A percentile compares a stretch with the other conserved stretches of the same genome.
Evolutionary conservation across 2,113 vertebrate species (phyloP).

Genomic region (Mungos mungo): DNA sequence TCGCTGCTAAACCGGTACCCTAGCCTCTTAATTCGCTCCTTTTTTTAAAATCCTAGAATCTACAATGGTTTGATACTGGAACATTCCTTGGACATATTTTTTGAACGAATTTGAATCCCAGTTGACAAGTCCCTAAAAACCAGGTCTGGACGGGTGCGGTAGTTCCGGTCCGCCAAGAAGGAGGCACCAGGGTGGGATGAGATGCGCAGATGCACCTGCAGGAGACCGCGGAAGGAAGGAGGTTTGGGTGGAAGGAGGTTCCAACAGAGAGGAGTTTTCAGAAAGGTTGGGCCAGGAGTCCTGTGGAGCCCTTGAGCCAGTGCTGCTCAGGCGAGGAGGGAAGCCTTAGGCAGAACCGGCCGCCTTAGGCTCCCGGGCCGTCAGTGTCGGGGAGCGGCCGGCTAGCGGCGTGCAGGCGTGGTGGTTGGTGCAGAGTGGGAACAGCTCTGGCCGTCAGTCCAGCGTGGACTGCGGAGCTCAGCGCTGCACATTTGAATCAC

Average conservation of each 20-base stretch:
- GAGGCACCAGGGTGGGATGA: background rate
- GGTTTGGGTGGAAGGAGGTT: background rate
- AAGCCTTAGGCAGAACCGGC: background rate
- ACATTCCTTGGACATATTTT: background rate
- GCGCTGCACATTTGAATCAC: background rate
- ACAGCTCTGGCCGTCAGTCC: rapidly evolving
- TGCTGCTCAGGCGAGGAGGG: background rate
- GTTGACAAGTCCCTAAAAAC: background rate
- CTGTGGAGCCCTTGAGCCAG: background rate
- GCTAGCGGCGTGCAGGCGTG: background rate
- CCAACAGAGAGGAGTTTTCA: background rate
- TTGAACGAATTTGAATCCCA: background rate
- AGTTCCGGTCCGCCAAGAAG: background rate
- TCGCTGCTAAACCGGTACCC: background rate
- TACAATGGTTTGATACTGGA: background rate
- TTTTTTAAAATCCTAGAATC: background rate
- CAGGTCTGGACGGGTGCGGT: background rate
- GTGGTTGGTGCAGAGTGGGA: background rate
- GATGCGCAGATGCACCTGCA: background rate
- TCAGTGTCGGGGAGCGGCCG: background rate
- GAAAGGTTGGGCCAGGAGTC: background rate
- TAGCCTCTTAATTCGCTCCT: background rate
- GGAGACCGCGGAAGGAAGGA: background rate
- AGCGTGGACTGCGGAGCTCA: background rate
- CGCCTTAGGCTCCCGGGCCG: background rate